A percentile compares a stretch with the other conserved stretches of the same genome.
Conservation (phyloP, 2,888 invertebrate genomes). For the Clostera curtula region DNA sequence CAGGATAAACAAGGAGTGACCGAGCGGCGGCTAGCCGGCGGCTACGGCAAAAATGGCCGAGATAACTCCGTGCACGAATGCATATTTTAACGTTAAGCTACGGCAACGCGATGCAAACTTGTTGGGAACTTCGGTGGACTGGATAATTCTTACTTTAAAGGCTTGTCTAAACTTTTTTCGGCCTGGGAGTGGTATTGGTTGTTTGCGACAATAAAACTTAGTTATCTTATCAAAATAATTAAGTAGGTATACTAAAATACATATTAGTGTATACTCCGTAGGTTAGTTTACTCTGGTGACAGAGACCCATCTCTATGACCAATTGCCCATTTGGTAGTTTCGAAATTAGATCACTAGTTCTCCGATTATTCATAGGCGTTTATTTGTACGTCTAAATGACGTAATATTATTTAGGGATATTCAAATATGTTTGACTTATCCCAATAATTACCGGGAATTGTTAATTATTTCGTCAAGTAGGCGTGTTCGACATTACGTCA, state of each 20-base stretch:
- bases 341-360: no score
- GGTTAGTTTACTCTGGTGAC: no score
- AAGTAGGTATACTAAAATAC: conserved; percentile 4
- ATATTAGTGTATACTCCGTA: no score
- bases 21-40: conserved; percentile 34
- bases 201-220: no score
- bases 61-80: conserved; percentile 61
- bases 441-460: conserved; percentile 23
- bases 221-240: conserved; percentile 8
- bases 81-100: conserved; percentile 67
- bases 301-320: no score
- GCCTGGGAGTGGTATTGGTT: conserved; percentile 16
- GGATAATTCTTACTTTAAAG: conserved; percentile 59
- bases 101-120: conserved; percentile 55
- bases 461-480: conserved; percentile 35
- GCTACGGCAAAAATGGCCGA: conserved; percentile 54
- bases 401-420: no score
- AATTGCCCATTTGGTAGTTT: no score
- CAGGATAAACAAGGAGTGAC: conserved; percentile 55
- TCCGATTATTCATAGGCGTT: no score
- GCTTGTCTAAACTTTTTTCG: conserved; percentile 30
- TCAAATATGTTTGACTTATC: no score
- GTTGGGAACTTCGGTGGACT: conserved; percentile 52
- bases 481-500: conserved; percentile 45
- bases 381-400: no score